phyloP scores from a whole-genome alignment of 2,888 invertebrate genomes.

The Silvanus unidentatus region DNA sequence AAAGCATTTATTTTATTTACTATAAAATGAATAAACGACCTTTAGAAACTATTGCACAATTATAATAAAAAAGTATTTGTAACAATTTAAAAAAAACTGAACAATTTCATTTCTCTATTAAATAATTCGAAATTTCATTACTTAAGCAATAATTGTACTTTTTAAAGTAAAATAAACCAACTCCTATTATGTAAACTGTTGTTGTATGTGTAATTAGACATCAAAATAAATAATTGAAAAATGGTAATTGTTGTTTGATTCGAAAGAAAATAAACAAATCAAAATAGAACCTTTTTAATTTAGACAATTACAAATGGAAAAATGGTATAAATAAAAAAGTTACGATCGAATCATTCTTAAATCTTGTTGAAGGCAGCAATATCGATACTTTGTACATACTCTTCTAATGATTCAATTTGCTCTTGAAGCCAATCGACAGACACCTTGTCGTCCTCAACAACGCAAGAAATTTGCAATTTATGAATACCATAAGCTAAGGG shows the following conservation, averaged over 20 bases:
- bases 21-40: no score
- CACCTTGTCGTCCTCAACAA: constrained; percentile 95
- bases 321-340: constrained; percentile 79
- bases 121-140: constrained; percentile 24
- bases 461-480: constrained; percentile 86
- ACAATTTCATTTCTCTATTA: no score
- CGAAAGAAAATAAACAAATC: not conserved
- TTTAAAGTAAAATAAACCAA: no score
- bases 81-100: no score
- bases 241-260: not conserved
- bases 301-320: not conserved
- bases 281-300: not conserved
- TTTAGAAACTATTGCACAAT: no score
- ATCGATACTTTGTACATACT: constrained; percentile 87
- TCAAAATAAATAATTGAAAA: no score
- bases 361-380: constrained; percentile 95
- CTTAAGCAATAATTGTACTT: constrained; percentile 18
- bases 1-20: no score
- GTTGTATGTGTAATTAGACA: no score
- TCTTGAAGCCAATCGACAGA: constrained; percentile 84
- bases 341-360: constrained; percentile 43
- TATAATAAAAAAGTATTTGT: no score
- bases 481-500: constrained; percentile 89
- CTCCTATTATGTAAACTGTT: no score
- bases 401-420: constrained; percentile 76